Evolutionary conservation across 2,113 vertebrate genomes (phyloP).

Genomic region (Bombycilla garrulus): DNA sequence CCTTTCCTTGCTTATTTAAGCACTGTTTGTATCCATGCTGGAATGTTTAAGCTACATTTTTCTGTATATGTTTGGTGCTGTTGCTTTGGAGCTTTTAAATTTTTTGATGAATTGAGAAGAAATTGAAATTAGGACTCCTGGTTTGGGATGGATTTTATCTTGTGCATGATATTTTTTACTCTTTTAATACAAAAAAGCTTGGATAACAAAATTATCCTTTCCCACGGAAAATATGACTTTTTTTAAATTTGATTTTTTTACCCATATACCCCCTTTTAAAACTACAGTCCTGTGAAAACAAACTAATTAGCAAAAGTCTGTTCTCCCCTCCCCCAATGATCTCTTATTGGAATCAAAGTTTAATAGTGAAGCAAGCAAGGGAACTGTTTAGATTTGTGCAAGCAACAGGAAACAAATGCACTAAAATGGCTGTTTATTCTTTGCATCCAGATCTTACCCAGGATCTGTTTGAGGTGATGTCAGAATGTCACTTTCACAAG

Average conservation of each 20-base stretch:
- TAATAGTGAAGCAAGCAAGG: background rate
- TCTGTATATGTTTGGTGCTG: accelerated
- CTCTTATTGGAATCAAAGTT: background rate
- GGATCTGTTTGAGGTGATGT: background rate
- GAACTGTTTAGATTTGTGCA: background rate
- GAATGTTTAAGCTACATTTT: background rate
- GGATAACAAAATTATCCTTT: accelerated
- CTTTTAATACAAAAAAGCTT: background rate
- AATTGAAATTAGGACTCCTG: background rate
- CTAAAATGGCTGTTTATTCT: background rate
- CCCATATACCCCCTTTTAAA: background rate
- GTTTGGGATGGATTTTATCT: background rate
- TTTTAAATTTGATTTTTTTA: background rate
- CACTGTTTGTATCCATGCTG: background rate
- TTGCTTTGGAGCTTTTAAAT: background rate
- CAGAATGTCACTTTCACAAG: background rate
- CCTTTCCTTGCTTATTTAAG: background rate
- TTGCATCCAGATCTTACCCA: background rate
- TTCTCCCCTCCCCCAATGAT: accelerated
- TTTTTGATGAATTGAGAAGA: background rate
- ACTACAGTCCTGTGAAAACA: background rate
- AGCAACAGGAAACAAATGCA: background rate
- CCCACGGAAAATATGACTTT: background rate
- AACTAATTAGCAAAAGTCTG: background rate
- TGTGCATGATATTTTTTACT: background rate